Evolutionary conservation across 2,797 vertebrate genomes (phyloP), one percentile per base, ranked within the genome.

Genomic region (Naso thynnoides): DNA sequence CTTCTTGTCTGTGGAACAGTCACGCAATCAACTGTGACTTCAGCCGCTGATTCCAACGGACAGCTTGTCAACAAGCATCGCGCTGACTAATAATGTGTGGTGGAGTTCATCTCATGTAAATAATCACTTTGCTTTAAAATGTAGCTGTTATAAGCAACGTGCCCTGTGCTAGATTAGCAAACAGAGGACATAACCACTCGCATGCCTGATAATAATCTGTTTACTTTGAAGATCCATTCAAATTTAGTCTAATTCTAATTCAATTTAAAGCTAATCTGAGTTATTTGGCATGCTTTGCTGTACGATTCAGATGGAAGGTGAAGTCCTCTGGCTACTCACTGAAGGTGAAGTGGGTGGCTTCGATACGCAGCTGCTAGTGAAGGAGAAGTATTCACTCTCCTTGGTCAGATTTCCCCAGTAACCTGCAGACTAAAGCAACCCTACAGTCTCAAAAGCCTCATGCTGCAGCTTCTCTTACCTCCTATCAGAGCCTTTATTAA

Each of bases 31-130:
- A 73, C 76, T 87, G 75, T 73, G 82, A 83, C 74, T 86, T 69
- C 33, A 81, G 70, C 81, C 72, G 76, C 76, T 90, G 82, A 91
- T 89, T 88, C 65, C 78, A 81, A 80, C 69, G 80, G 88, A 90
- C 88, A 87, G 84, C 78, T 81, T 87, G 88, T 90, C 91, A 89
- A 67, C 70, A 61, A 73, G 80, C 78, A 90, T 92, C 88, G 87
- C 44, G 42, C 79, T 85, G 86, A 90, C 78, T 83, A 87, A 87
- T 86, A 82, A 88, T 62, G 68, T 74, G 86, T 81, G 80, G 79
- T 83, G 41, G 75, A 64, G 48, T 81, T 73, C 45, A 44, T 84
- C 86, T 73, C 69, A 84, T 63, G 65, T 65, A 89, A 83, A 78
- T 85, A 84, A 87, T 85, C 68, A 58, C 67, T 55, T 56, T 38